Percentiles rank a stretch among this genome's conserved stretches.
Conservation (phyloP, 2,797 vertebrate species). For the Perodicticus potto region DNA sequence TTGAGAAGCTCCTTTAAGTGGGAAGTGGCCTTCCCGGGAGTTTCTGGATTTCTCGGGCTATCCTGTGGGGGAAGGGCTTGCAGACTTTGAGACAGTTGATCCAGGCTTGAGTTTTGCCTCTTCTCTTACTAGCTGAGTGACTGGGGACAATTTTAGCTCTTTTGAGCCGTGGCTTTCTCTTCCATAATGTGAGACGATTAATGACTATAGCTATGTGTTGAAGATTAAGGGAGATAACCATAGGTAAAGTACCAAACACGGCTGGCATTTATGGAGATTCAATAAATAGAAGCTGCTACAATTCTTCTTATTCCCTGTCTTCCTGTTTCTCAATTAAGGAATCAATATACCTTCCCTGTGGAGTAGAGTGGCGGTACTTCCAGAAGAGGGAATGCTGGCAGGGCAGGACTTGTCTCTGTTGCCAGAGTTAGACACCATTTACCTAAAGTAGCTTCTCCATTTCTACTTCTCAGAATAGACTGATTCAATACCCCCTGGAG, state of each 20-base stretch:
- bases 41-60: not conserved
- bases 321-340: not conserved
- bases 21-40: not conserved
- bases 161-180: not conserved
- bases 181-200: not conserved
- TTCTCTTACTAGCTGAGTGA: not conserved
- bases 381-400: not conserved
- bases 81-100: not conserved
- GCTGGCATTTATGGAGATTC: not conserved
- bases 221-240: not conserved
- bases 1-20: constrained; percentile 36
- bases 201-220: not conserved
- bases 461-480: constrained; percentile 74
- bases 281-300: not conserved
- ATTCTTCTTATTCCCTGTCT: not conserved
- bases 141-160: not conserved
- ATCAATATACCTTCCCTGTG: not conserved
- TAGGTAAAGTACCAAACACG: not conserved
- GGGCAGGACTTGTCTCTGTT: not conserved
- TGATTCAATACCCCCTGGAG: constrained; percentile 70
- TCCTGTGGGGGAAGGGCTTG: no score
- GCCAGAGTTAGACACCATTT: constrained; percentile 67
- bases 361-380: not conserved
- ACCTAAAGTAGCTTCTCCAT: constrained; percentile 67
- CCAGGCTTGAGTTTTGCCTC: not conserved